Evolutionary conservation across 2,113 vertebrate species (phyloP), one percentile per base, ranked within the genome.

Genomic region (Colossoma macropomum): DNA sequence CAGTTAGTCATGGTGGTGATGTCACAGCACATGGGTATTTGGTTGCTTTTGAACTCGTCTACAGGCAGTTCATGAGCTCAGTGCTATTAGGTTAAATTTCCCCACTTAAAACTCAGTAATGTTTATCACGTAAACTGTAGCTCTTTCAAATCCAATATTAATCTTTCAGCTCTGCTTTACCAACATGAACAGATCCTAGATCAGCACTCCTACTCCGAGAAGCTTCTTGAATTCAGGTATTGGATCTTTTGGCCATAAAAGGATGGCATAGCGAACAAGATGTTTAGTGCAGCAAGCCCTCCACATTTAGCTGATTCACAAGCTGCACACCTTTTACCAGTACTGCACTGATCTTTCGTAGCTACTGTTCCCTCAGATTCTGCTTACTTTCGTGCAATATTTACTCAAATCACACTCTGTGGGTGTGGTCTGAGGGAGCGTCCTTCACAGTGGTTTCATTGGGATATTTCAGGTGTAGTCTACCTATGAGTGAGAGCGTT

Each of bases 391-490:
- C 16, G 34, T 71, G 68, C 23, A 71, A 45, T 45, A 45, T 25
- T 71, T n/a, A 13, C 68, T 45, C 68, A 45, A 45, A 15, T 45
- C 34, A 25, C 23, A 25, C 68, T 34, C 16, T 11, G 30, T 17
- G 30, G 28, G 30, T 12, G 7, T 23, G 30, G 32, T 60, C 66
- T 12, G 65, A 30, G 27, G 48, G 28, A 69, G 17, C 45, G 13
- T 1, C 25, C 17, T 62, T 73, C 25, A 4, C 2, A 2, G 12
- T 50, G 12, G 16, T 80, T 62, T 50, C 38, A 32, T 6, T 50
- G 69, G 79, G 38, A 63, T 73, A n/a, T 30, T 30, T 62, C 21
- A 73, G 17, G 1, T 23, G 54, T 59, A 71, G 79, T 62, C 68
- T 23, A 45, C 54, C 15, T 21, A n/a, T 8, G 0, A 56, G 2